Base-by-base conservation (phyloP, 2,797 vertebrate species). In the Myoxocephalus aenaeus region DNA sequence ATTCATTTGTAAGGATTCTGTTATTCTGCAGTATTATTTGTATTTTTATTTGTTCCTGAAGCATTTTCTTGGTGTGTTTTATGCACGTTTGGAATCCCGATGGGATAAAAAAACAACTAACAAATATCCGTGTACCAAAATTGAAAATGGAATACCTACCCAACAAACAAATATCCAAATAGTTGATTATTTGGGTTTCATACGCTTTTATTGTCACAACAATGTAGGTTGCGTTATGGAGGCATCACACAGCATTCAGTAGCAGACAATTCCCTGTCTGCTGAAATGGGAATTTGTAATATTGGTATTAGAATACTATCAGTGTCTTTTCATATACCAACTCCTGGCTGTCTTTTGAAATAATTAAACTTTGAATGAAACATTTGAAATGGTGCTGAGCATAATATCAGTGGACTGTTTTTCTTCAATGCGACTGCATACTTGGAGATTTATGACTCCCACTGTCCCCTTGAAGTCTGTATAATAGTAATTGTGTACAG, bases 401-500 rank as follows among this genome's bases (percentile, higher is more conserved):
- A 25, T 59, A 34, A 62, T 53, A 65, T 74, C 73, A 46, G 40
- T 42, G 2, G 1, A 70, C 46, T 54, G 29, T 75, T 79, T 70
- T 70, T 50, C 36, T 58, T 71, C 13, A 75, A 69, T 50, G 66
- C 36, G 32, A 58, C 63, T 62, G 42, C 44, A 9, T 73, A 80
- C 36, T 65, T 40, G 4, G 22, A 79, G 75, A 70, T 82, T 62
- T 82, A 38, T 17, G 63, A 81, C 75, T 84, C 79, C 77, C 54
- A 32, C 72, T 76, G 75, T 64, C 81, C 83, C 51, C 81, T 81
- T 86, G 79, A 87, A 85, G 81, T 79, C 58, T 72, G 76, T 72
- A 85, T 75, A 87, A 84, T 83, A 85, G 80, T 85, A 90, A 86
- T 84, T 90, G 85, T 84, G 67, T 75, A 68, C 67, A 73, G 80